Evolutionary conservation across 2,888 invertebrate genomes (phyloP), one percentile per base, ranked within the genome.

Genomic region (Exephanes ischioxanthus): DNA sequence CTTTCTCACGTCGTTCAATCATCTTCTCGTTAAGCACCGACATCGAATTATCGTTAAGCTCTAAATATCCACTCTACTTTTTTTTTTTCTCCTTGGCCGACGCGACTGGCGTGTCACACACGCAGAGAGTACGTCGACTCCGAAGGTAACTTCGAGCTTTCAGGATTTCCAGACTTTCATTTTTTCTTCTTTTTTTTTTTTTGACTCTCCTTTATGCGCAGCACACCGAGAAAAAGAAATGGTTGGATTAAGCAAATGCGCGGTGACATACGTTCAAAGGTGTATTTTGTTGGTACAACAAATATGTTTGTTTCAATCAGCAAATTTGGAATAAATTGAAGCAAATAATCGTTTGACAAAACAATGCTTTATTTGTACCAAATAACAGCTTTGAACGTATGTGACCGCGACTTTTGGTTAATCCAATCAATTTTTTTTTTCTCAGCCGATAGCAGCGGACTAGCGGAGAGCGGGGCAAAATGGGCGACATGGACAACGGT

Each of bases 21-120:
- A 85, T 78, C 76, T 71, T 77, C 85, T 87, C 86, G 86, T 87
- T 85, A 87, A 86, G 79, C 80, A 76, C 78, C 80, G 76, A 81
- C 77, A 58, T 79, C 70, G 71, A 77, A 85, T 85, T 85, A 87
- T 86, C 70, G 80, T 87, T 81, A 83, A 84, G 68, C 77, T 80
- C 81, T 51, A 22, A 33, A 45, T 45, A 70, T 58, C n/a, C 30
- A 73, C 63, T 61, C 37, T 14, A 45, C 58, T 76, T 70, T 53
- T 53, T 70, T 53, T 53, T 16, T 58, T 30, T 55, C 16, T 6
- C 70, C 14, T 75, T 26, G n/a, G 63, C 22, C 26, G 19, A 45
- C 51, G n/a, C 19, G n/a, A n/a, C 33, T 51, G 6, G 33, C 63
- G 33, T n/a, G 53, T 55, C 19, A 55, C 63, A 33, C 33, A 58